Base-by-base conservation (phyloP, 2,888 invertebrate genomes). In the Acleris cristana region DNA sequence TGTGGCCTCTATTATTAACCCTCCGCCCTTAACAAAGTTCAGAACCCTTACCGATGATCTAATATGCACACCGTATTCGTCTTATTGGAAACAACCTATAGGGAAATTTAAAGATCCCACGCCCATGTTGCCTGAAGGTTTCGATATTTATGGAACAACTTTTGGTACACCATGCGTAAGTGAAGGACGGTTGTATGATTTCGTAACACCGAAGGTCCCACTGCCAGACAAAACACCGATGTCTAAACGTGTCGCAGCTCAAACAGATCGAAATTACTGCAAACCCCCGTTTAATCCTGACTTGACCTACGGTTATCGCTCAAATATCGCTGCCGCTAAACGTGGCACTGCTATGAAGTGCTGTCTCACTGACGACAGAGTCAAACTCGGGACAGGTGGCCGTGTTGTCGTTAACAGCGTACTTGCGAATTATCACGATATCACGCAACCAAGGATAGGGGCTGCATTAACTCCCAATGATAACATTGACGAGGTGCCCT, bases 381-480 rank as follows among this genome's bases (percentile, higher is more conserved):
- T 81, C 12, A 59, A 79, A 70, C 73, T 74, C 75, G 94, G 94
- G 66, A 88, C 74, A 23, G 83, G 80, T 48, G 77, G 82, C 57
- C 84, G 85, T 56, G 74, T 84, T 2, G 75, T 87, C 30, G 65
- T 88, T 8, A 92, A 85, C 72, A 82, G 85, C 48, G 84, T 90
- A 70, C 88, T 92, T 74, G 82, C 92, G 0, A 87, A 94, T 74
- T 86, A 81, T 70, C 76, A 81, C 65, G 83, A 90, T 21, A 72
- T 74, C 49, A 83, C 76, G 3, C 84, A 86, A 69, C 80, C 89
- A 1, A 82, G 80, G 74, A 34, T 93, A 16, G 94, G 93, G 14
- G 80, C 82, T 69, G 80, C 81, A 34, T 75, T 93, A 70, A 83
- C 92, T 12, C 94, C 94, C 72, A 91, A 93, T 75, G 79, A 93